Evolutionary conservation across 2,797 vertebrate genomes (phyloP).

Genomic region (Agapornis canus): DNA sequence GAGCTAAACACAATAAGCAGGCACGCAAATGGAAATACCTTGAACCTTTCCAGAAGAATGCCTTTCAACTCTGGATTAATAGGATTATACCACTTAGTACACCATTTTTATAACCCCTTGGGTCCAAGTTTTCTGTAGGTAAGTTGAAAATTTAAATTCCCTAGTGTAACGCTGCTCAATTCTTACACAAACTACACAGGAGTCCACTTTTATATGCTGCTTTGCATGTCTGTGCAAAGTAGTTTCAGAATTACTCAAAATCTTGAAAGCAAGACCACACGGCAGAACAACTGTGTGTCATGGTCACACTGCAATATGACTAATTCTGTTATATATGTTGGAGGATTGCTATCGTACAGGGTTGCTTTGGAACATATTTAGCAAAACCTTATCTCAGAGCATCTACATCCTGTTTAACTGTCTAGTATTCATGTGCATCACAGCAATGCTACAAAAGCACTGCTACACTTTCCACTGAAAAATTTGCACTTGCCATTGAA

Average conservation of each 20-base stretch:
- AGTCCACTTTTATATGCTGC: background rate
- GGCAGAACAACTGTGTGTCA: background rate
- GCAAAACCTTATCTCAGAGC: background rate
- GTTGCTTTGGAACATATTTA: background rate
- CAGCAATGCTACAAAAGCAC: background rate
- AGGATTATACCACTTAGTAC: slow-evolving; percentile 26
- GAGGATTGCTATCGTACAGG: background rate
- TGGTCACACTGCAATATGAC: background rate
- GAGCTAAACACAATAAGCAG: background rate
- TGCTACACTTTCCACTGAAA: background rate
- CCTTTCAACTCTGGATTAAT: slow-evolving; percentile 34
- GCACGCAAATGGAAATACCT: slow-evolving; percentile 29
- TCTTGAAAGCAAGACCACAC: background rate
- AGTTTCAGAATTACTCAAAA: background rate
- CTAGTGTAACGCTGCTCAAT: background rate
- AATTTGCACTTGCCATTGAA: background rate
- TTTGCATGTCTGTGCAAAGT: background rate
- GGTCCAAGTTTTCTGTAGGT: slow-evolving; percentile 19
- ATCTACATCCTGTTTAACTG: background rate
- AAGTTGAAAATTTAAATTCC: slow-evolving; percentile 35
- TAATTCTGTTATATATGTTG: background rate
- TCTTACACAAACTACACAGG: background rate
- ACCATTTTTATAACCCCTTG: background rate
- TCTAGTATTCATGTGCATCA: background rate
- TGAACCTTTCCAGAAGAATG: slow-evolving; percentile 15